Percentiles rank a stretch among this genome's conserved stretches.
phyloP scores from a whole-genome alignment of 2,888 invertebrate genomes.

The Oasisia sp. region DNA sequence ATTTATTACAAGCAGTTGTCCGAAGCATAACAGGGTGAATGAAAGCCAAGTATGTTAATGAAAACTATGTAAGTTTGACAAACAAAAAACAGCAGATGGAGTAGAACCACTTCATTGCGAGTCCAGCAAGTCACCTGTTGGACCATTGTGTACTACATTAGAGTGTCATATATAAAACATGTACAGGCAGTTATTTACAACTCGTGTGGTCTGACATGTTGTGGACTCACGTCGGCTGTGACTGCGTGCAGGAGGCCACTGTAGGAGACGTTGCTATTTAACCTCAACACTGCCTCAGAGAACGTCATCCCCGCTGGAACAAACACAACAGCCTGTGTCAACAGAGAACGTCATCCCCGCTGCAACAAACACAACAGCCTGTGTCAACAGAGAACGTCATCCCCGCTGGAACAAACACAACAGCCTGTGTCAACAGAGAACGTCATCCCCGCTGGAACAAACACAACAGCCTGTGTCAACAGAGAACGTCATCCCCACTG shows the following conservation, averaged over 20 bases:
- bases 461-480: too few species aligned
- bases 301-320: constrained; percentile 72
- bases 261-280: constrained; percentile 97
- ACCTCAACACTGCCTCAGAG: constrained; percentile 84
- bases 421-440: constrained; percentile 90
- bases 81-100: too few species aligned
- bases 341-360: constrained; percentile 80
- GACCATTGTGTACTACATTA: not conserved
- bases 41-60: too few species aligned
- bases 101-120: too few species aligned
- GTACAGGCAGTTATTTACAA: not conserved
- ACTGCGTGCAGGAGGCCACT: constrained; percentile 96
- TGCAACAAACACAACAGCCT: constrained; percentile 75
- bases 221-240: constrained; percentile 88
- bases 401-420: constrained; percentile 72
- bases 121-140: too few species aligned
- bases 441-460: too few species aligned
- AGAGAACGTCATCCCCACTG: constrained; percentile 73
- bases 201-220: not conserved
- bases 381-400: constrained; percentile 80
- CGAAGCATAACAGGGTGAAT: too few species aligned
- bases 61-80: too few species aligned
- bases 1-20: too few species aligned
- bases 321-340: constrained; percentile 82
- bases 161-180: not conserved